A percentile compares a stretch with the other conserved stretches of the same genome.
phyloP scores from a whole-genome alignment of 2,888 invertebrate genomes.

The Eilema caniola region DNA sequence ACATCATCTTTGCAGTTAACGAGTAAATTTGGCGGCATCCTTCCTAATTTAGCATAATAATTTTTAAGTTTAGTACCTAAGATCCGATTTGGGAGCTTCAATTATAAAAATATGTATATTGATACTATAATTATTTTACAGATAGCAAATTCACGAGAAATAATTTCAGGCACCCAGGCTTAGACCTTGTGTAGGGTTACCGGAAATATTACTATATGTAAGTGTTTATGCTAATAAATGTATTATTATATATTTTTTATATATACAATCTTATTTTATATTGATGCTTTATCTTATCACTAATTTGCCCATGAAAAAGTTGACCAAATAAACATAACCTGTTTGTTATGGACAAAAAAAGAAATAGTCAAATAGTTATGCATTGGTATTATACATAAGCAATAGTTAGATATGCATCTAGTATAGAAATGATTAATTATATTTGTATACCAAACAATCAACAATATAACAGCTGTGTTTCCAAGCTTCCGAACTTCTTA shows the following conservation, averaged over 20 bases:
- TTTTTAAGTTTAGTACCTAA: not conserved
- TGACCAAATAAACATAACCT: not conserved
- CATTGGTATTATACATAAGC: not conserved
- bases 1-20: not conserved
- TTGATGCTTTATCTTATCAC: not conserved
- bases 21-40: not conserved
- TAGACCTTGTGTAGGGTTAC: too few relatives aligned
- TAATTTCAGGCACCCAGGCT: too few relatives aligned
- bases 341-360: not conserved
- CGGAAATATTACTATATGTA: too few relatives aligned
- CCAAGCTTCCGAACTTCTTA: not conserved
- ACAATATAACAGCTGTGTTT: not conserved
- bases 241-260: too few relatives aligned
- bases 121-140: slow-evolving; percentile 2
- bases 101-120: not conserved
- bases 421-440: not conserved
- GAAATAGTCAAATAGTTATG: not conserved
- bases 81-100: not conserved
- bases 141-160: too few relatives aligned
- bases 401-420: not conserved
- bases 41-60: slow-evolving; percentile 4
- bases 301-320: not conserved
- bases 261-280: too few relatives aligned
- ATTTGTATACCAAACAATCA: not conserved
- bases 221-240: too few relatives aligned